Evolutionary conservation across 2,888 invertebrate species (phyloP).

Genomic region (Melinopterus prodromus): DNA sequence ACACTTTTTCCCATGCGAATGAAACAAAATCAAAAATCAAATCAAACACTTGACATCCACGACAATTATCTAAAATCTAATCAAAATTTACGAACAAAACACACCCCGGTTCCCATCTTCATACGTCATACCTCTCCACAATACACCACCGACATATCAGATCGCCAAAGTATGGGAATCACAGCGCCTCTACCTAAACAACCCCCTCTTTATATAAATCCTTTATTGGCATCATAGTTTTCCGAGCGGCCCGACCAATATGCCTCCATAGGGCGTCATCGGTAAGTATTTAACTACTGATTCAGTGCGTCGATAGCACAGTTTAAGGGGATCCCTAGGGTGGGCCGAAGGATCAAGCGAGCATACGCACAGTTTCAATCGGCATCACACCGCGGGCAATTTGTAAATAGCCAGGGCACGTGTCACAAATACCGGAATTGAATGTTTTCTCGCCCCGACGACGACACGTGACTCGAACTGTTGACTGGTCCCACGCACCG

Average conservation of each 20-base stretch:
- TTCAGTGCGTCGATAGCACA: conserved; percentile 26
- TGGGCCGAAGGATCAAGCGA: conserved; percentile 8
- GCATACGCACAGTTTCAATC: conserved; percentile 47
- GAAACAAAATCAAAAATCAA: too few species aligned
- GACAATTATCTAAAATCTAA: not conserved
- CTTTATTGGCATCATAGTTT: conserved; percentile 9
- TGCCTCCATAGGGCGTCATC: conserved; percentile 10
- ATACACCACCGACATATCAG: not conserved
- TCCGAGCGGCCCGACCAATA: not conserved
- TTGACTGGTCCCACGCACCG: conserved; percentile 39
- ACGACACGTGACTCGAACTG: conserved; percentile 53
- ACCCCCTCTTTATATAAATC: not conserved
- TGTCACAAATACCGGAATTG: conserved; percentile 59
- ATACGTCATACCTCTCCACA: not conserved
- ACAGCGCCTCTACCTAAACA: not conserved
- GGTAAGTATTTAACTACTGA: conserved; percentile 17
- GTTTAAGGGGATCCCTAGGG: conserved; percentile 14
- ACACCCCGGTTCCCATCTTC: too few species aligned
- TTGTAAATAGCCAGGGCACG: conserved; percentile 60
- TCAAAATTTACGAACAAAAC: not conserved
- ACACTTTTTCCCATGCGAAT: too few species aligned
- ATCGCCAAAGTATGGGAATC: conserved; percentile 21
- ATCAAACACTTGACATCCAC: not conserved
- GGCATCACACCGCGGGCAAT: conserved; percentile 57
- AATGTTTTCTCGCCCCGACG: conserved; percentile 58